Conservation (phyloP, 2,797 vertebrate genomes). For the Coluber constrictor region DNA sequence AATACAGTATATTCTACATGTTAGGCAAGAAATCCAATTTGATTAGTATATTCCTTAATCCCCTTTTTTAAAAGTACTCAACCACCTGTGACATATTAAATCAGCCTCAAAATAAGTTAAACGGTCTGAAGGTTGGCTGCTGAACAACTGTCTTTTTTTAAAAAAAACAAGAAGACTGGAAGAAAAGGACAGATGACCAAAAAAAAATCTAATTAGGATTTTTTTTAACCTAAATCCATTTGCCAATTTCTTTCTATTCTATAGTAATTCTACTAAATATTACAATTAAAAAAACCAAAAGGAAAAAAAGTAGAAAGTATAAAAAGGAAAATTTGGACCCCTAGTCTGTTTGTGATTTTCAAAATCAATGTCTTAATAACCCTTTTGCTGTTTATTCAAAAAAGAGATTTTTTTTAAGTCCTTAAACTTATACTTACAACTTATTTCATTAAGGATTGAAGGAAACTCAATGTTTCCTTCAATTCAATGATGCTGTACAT, state of each 20-base stretch:
- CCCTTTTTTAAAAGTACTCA: background rate
- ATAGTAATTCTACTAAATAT: background rate
- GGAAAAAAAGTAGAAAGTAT: background rate
- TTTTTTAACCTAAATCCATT: background rate
- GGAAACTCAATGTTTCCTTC: background rate
- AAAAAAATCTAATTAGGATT: slow-evolving; percentile 31
- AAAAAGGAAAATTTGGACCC: background rate
- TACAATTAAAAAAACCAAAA: background rate
- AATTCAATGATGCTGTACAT: background rate
- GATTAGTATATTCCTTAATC: background rate
- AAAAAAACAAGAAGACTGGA: background rate
- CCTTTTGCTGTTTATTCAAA: background rate
- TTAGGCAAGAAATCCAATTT: accelerated
- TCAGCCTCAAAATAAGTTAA: background rate
- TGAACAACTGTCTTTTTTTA: slow-evolving; percentile 1
- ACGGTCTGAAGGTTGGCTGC: background rate
- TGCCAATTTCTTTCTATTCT: slow-evolving; percentile 2
- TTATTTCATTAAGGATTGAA: background rate
- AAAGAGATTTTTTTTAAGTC: background rate
- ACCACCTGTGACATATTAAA: background rate
- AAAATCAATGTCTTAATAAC: background rate
- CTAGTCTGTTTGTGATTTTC: background rate
- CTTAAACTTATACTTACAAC: background rate
- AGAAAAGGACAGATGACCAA: slow-evolving; percentile 27
- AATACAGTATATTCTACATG: background rate